Evolutionary conservation across 2,113 vertebrate genomes (phyloP).

Genomic region (Beaufortia kweichowensis): DNA sequence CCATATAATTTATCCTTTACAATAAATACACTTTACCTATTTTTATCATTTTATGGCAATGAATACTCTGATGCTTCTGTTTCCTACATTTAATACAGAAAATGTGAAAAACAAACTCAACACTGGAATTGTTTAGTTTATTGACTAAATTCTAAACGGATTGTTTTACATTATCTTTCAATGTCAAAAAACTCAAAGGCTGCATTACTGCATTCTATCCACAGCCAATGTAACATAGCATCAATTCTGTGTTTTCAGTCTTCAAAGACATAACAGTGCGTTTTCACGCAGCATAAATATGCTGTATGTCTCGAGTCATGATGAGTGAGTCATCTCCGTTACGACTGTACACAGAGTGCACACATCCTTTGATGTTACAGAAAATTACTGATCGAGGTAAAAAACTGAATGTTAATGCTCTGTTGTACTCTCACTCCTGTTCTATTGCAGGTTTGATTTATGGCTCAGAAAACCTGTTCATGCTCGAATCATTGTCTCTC

Average conservation of each 20-base stretch:
- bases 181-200: neutral
- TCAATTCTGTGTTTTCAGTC: neutral
- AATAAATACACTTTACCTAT: too few species aligned
- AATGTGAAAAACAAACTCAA: too few species aligned
- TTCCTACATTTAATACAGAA: too few species aligned
- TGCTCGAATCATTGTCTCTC: neutral
- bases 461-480: neutral
- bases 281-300: neutral
- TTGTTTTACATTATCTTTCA: too few species aligned
- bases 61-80: too few species aligned
- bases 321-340: neutral
- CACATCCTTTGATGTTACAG: neutral
- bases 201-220: neutral
- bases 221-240: neutral
- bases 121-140: too few species aligned
- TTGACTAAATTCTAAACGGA: too few species aligned
- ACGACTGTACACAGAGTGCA: neutral
- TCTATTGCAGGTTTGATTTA: neutral
- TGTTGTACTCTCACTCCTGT: too few species aligned
- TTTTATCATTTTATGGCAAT: too few species aligned
- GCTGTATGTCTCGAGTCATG: neutral
- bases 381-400: neutral
- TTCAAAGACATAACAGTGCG: neutral
- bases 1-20: too few species aligned
- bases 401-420: neutral